Base-by-base conservation (phyloP, 2,113 vertebrate species). In the Hydropotes inermis region DNA sequence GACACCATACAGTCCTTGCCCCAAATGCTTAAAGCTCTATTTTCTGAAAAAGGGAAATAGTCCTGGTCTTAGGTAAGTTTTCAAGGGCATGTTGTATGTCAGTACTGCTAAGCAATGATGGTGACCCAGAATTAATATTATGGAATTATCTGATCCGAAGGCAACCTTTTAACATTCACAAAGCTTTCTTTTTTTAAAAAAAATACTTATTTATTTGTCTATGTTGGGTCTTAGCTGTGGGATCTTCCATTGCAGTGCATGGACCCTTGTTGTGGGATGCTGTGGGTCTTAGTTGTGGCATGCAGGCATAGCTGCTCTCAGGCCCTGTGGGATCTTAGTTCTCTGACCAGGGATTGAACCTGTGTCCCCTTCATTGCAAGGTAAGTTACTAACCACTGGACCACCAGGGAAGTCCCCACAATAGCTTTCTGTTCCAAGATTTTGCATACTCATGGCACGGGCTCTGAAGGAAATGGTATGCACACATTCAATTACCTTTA, bases 401-500 rank as follows among this genome's bases (percentile, higher is more conserved):
- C 39, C 6, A 43, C 70, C 70, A 76, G 39, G 36, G 23, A 76
- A 27, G 70, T 76, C 70, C 39, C 7, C 81, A 55, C 0, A 15
- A 21, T 30, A 70, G 6, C 25, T 94, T 82, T 88, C 89, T 81
- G 0, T 89, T 97, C 28, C 13, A 79, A 92, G 30, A 52, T 47
- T 55, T 30, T 54, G 10, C 36, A 30, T 55, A 33, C 30, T 55
- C 82, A 39, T 61, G 79, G 87, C 84, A n/a, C 1, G 4, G 33
- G 33, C 60, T 85, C 61, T 45, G 50, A 94, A 55, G 58, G 81
- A 95, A 97, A 95, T 84, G 67, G 14, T 84, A 47, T 67, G n/a
- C 52, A 95, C 64, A 78, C 55, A 57, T 94, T 94, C 52, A 82
- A 27, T 96, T 97, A 81, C 36, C 47, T 90, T 83, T 50, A 87